Conservation (phyloP, 2,113 vertebrate species). For the Pagrus major region DNA sequence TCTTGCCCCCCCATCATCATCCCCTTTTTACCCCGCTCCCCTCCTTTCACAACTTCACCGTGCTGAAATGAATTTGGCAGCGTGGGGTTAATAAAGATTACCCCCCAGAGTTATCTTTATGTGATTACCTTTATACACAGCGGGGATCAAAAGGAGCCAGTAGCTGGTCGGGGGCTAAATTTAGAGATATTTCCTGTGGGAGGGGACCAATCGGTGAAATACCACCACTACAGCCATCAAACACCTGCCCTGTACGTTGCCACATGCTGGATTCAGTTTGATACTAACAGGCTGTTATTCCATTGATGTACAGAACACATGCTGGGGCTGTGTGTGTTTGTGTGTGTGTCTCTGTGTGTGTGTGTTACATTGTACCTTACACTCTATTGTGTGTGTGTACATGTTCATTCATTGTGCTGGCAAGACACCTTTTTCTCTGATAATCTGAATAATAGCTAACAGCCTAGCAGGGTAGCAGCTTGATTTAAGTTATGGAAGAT, state of each 20-base stretch:
- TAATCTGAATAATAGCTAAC: not conserved
- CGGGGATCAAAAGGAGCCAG: slow-evolving; percentile 59
- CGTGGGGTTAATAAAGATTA: slow-evolving; percentile 74
- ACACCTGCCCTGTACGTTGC: slow-evolving; percentile 10
- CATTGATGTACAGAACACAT: slow-evolving; percentile 21
- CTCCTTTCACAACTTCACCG: slow-evolving; percentile 53
- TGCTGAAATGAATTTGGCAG: slow-evolving; percentile 67
- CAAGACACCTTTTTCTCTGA: not conserved
- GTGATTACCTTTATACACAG: slow-evolving; percentile 70
- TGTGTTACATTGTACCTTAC: not conserved
- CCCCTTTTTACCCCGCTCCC: slow-evolving; percentile 4
- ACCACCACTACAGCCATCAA: slow-evolving; percentile 35
- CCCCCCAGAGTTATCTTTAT: slow-evolving; percentile 60
- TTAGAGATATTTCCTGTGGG: slow-evolving; percentile 37
- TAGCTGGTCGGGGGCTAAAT: slow-evolving; percentile 33
- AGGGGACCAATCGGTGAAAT: slow-evolving; percentile 23
- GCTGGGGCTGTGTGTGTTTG: not conserved
- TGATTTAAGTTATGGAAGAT: no score
- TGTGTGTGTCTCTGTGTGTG: not conserved
- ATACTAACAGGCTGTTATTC: slow-evolving; percentile 19
- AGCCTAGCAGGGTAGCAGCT: no score
- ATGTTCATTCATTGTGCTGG: not conserved
- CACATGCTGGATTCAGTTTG: slow-evolving; percentile 32
- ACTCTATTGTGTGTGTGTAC: not conserved
- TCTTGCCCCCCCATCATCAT: slow-evolving; percentile 8